Percentiles rank a stretch among this genome's conserved stretches.
These are phyloP conservation scores for Danaus plexippus DNA, from an alignment of 1,140 invertebrate species.

Conservation along the genomic window DNA sequence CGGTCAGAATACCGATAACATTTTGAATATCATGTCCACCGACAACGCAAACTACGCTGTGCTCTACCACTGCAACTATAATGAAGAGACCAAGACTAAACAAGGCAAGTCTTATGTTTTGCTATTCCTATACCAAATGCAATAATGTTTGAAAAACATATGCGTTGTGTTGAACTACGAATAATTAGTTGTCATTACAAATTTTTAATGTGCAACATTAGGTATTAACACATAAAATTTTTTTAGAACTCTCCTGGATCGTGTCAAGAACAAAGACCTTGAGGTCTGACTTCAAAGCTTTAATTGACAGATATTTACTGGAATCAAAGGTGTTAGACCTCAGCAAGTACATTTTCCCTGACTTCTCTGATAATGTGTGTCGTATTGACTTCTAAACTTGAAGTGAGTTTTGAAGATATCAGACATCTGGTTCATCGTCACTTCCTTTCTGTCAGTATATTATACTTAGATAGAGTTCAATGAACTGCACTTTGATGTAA, in stretches of 20 bases:
- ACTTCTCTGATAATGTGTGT: conserved; percentile 8
- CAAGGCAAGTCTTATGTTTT: conserved; percentile 9
- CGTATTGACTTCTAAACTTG: conserved; percentile 8
- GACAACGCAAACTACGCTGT: conserved; percentile 36
- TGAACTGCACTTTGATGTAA: no score
- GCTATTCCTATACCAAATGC: neutral
- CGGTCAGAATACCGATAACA: conserved; percentile 12
- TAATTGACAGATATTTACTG: conserved; percentile 14
- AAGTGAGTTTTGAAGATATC: no score
- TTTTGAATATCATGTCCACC: conserved; percentile 30
- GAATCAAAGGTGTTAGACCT: conserved; percentile 11
- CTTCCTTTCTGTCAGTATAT: no score
- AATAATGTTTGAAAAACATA: neutral
- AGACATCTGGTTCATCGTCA: no score
- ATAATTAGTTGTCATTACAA: no score
- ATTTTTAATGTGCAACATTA: no score
- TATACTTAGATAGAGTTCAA: no score
- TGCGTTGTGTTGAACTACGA: neutral
- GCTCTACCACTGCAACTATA: conserved; percentile 35
- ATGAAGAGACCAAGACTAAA: conserved; percentile 17
- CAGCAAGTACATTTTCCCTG: conserved; percentile 8
- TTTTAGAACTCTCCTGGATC: conserved; percentile 35
- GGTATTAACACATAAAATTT: neutral
- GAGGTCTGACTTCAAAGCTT: conserved; percentile 13
- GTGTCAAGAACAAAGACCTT: conserved; percentile 23